Evolutionary conservation across 2,113 vertebrate species (phyloP), one percentile per base, ranked within the genome.

Genomic region (Malurus elegans): DNA sequence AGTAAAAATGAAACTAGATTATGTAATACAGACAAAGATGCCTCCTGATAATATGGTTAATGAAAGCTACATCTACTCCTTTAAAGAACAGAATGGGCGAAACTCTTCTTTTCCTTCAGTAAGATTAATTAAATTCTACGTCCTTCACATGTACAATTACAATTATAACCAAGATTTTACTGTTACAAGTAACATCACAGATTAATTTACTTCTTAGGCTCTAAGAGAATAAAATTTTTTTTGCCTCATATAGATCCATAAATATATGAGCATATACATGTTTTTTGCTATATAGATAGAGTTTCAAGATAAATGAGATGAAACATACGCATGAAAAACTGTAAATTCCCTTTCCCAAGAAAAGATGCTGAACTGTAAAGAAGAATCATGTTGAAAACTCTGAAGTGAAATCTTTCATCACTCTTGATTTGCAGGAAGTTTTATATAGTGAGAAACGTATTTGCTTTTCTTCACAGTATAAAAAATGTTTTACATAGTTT

Each of bases 231-330:
- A 7, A 14, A 7, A 50, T 18, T 19, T 61, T 88, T 38, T 71
- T 87, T 64, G 26, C 13, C 44, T 85, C 14, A 44, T 13, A 74
- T 4, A 47, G 10, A 47, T 7, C 53, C 16, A 71, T 14, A 71
- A 38, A 58, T 18, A 26, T 1, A 26, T 1, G 0, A 21, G 10
- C 4, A 34, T 66, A 47, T 28, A 31, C 2, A 24, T 19, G 12
- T 8, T 71, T 72, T 79, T 80, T 51, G 5, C 19, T 54, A 18
- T 9, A 32, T 25, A 67, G 23, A 58, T 40, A 74, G 50, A 81
- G 18, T 51, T 80, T 78, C 26, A 62, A 14, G 24, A 78, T 8
- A 73, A 90, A 74, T 28, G 11, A 76, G 25, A 76, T 29, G 0
- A 84, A 84, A 60, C 12, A n/a, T 25, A 64, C 18, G 23, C 36